phyloP scores from a whole-genome alignment of 1,140 invertebrate species.

The Grapholita molesta region DNA sequence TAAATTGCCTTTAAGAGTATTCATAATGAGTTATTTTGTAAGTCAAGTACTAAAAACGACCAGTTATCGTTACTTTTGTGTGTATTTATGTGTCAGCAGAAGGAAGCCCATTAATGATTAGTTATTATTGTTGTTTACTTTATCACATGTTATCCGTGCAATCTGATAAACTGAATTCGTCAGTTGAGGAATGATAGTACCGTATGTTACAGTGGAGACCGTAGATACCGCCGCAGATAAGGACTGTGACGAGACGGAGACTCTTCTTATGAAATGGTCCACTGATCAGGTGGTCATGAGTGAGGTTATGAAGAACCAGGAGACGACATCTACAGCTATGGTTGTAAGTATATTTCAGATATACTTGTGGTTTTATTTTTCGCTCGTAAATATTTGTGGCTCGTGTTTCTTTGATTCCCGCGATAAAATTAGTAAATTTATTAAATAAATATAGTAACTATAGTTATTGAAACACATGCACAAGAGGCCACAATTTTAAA shows the following conservation, averaged over 20 bases:
- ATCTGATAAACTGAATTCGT: slow-evolving; percentile 13
- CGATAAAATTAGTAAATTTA: no score
- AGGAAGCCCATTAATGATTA: background rate
- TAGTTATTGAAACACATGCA: no score
- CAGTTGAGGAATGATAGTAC: background rate
- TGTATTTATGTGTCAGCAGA: background rate
- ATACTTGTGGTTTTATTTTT: background rate
- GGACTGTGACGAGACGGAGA: slow-evolving; percentile 67
- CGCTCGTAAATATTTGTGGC: no score
- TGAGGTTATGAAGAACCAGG: slow-evolving; percentile 70
- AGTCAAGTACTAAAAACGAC: no score
- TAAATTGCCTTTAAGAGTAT: no score
- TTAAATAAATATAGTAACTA: no score
- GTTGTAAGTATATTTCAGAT: slow-evolving; percentile 39
- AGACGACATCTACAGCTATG: slow-evolving; percentile 66
- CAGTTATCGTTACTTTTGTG: no score
- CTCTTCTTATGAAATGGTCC: slow-evolving; percentile 67
- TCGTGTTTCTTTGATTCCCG: no score
- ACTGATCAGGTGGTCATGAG: slow-evolving; percentile 73
- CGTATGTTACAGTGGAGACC: slow-evolving; percentile 65
- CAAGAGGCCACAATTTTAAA: no score
- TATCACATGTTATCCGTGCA: background rate
- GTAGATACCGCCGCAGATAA: slow-evolving; percentile 66
- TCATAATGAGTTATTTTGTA: no score
- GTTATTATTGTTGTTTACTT: slow-evolving; percentile 9